phyloP scores from a whole-genome alignment of 1,140 invertebrate genomes.

The Drosophila sp. region DNA sequence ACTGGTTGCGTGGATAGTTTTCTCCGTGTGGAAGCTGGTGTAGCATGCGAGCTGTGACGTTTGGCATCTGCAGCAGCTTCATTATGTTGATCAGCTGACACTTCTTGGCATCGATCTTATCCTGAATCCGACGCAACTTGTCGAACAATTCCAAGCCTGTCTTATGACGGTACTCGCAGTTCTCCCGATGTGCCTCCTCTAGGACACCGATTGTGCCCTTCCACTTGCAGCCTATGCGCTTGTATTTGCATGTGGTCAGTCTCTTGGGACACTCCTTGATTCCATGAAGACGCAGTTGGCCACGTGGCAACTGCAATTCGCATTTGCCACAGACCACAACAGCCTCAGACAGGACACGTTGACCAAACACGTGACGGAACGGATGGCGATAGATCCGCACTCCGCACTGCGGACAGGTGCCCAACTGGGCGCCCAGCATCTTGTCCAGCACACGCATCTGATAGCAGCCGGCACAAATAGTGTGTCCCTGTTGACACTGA shows the following conservation, averaged over 20 bases:
- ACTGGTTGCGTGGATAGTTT: background rate
- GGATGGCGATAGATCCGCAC: constrained; percentile 37
- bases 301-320: background rate
- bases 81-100: background rate
- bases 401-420: constrained; percentile 41
- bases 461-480: constrained; percentile 51
- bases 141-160: constrained; percentile 19
- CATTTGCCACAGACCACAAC: constrained; percentile 12
- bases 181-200: background rate
- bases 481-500: constrained; percentile 35
- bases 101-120: background rate
- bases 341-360: background rate
- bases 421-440: constrained; percentile 11
- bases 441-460: constrained; percentile 48
- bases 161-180: constrained; percentile 26
- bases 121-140: background rate
- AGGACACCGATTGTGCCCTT: background rate
- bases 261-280: background rate
- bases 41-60: constrained; percentile 22
- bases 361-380: constrained; percentile 2
- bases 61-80: constrained; percentile 17
- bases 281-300: background rate
- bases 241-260: constrained; percentile 30
- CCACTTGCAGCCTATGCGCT: constrained; percentile 48
- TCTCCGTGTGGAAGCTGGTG: background rate